Base-by-base conservation (phyloP, 2,888 invertebrate species). In the Prosapia bicincta region DNA sequence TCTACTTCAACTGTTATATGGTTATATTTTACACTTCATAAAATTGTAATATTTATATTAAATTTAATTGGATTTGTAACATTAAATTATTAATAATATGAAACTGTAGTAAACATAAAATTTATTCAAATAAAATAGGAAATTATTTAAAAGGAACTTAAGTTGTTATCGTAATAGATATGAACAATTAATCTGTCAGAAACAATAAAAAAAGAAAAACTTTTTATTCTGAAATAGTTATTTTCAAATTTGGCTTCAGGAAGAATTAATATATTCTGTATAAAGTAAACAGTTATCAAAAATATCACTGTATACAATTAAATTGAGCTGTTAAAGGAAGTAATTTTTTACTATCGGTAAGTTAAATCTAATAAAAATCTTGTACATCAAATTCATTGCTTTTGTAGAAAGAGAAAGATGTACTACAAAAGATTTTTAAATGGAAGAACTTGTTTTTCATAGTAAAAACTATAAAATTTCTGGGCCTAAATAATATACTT, bases 351-450 rank as follows among this genome's bases (percentile, higher is more conserved):
- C 9, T 38, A 38, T 13, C 9, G 38, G 38, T 13, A 38, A 54
- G 13, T 20, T 54, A 54, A 54, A 20, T 20, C 3, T 54, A 54
- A 20, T 54, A 54, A 54, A 20, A 54, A 54, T 54, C 20, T n/a
- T 54, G 54, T 54, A 54, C 54, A 54, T 54, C 54, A 54, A 54
- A 54, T 54, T 54, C 54, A 54, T 54, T 54, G 54, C 54, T 54
- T 54, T 54, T 20, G 20, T 54, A 54, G 54, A 54, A 54, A 54
- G 54, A 54, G 54, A 54, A 54, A 54, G 54, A 54, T 54, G 54
- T 13, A 38, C 13, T 54, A 20, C 5, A 54, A 20, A 20, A 54
- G 54, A 54, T 54, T 54, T 20, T 20, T 20, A 54, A 20, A 20
- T 9, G 54, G 54, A 54, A 54, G 54, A 54, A 54, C 54, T 54